Percentiles rank a stretch among this genome's conserved stretches.
Conservation (phyloP, 2,797 vertebrate genomes). For the Taenioides sp. region DNA sequence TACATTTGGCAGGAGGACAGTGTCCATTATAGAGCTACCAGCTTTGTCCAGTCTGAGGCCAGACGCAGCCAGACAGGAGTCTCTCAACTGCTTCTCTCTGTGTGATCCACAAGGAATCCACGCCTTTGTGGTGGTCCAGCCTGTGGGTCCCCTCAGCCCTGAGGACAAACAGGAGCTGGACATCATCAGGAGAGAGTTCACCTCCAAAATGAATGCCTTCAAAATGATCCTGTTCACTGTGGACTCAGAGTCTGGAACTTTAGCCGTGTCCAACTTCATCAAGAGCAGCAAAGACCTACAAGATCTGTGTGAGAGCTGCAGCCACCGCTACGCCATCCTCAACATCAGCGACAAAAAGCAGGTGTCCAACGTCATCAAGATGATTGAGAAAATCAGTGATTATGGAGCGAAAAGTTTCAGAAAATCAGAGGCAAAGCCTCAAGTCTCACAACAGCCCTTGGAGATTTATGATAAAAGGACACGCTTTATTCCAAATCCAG, state of each 20-base stretch:
- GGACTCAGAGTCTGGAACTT: neutral
- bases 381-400: conserved; percentile 18
- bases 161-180: conserved; percentile 48
- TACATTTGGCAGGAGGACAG: conserved; percentile 10
- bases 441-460: neutral
- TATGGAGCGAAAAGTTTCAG: neutral
- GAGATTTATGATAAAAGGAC: neutral
- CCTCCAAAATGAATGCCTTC: conserved; percentile 8
- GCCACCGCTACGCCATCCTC: conserved; percentile 1
- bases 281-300: neutral
- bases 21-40: conserved; percentile 38
- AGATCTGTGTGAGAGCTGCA: conserved; percentile 21
- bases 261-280: conserved; percentile 13
- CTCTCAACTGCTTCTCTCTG: neutral
- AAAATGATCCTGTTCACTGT: conserved; percentile 41
- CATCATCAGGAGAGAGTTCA: conserved; percentile 36
- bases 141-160: conserved; percentile 20
- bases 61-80: neutral
- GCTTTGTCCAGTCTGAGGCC: conserved; percentile 9
- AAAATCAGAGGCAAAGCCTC: neutral
- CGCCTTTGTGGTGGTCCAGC: conserved; percentile 45
- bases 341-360: conserved; percentile 15
- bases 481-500: no score
- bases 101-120: conserved; percentile 34
- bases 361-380: neutral